Evolutionary conservation across 37 sponge, comb jelly and placozoan species (phyloP).

Genomic region (Oopsacas minuta): DNA sequence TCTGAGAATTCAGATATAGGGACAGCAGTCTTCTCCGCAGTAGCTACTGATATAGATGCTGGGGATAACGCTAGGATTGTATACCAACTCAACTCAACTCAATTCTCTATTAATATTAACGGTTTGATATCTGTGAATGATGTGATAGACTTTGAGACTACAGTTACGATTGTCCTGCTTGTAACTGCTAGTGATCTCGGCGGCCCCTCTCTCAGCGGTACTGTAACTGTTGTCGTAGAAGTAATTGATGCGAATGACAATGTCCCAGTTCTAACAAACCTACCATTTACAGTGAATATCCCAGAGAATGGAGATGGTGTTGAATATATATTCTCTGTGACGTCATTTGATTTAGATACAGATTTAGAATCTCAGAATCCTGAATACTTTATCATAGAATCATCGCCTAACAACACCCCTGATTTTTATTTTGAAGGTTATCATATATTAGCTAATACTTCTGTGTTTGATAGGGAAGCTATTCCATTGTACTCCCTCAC

Average conservation of each 20-base stretch:
- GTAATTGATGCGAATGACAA: slow-evolving; percentile 51
- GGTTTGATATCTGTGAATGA: slow-evolving; percentile 22
- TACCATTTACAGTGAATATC: neutral
- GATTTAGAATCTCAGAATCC: neutral
- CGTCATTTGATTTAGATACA: neutral
- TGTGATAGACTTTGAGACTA: slow-evolving; percentile 22
- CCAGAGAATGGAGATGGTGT: neutral
- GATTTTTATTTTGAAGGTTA: neutral
- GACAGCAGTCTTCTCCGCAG: slow-evolving; percentile 7
- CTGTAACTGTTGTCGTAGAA: neutral
- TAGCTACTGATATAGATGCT: slow-evolving; percentile 36
- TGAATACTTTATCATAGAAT: neutral
- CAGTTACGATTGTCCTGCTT: neutral
- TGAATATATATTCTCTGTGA: neutral
- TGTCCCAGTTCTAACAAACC: slow-evolving; percentile 8
- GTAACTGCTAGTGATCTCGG: slow-evolving; percentile 34
- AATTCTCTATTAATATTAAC: neutral
- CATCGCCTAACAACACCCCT: neutral
- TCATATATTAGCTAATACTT: neutral
- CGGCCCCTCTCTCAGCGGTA: slow-evolving; percentile 21
- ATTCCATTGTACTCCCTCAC: neutral
- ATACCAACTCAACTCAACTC: neutral
- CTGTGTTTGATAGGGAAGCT: neutral
- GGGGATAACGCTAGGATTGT: neutral
- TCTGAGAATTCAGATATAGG: slow-evolving; percentile 32